phyloP scores from a whole-genome alignment of 2,888 invertebrate species.

The Drosophila helvetica region DNA sequence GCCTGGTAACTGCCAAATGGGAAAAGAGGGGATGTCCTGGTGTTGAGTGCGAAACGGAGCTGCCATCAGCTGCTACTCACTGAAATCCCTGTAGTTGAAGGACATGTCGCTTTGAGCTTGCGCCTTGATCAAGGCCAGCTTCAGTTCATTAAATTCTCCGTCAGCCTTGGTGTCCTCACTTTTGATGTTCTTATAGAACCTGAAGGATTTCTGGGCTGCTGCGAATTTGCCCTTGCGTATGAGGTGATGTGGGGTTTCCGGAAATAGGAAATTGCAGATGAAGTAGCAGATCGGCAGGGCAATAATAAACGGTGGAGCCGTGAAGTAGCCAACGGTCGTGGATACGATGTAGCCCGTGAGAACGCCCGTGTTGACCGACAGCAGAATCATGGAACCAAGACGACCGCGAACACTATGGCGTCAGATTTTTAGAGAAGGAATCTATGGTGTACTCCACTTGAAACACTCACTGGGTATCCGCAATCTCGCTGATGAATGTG shows the following conservation, averaged over 20 bases:
- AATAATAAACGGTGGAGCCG: conserved; percentile 57
- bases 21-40: background rate
- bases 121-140: conserved; percentile 42
- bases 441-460: background rate
- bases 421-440: background rate
- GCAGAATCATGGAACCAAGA: conserved; percentile 70
- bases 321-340: conserved; percentile 57
- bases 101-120: conserved; percentile 34
- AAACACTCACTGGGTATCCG: conserved; percentile 76
- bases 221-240: conserved; percentile 53
- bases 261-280: conserved; percentile 58
- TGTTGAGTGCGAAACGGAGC: no score
- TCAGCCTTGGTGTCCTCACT: conserved; percentile 52
- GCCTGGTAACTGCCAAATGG: conserved; percentile 51
- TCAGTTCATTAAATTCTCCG: conserved; percentile 55
- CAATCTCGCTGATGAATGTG: conserved; percentile 82
- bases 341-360: conserved; percentile 65
- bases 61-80: conserved; percentile 56
- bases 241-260: conserved; percentile 76
- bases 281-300: conserved; percentile 65
- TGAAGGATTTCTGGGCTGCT: conserved; percentile 67
- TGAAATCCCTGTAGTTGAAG: conserved; percentile 69
- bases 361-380: conserved; percentile 68
- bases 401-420: conserved; percentile 77
- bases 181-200: conserved; percentile 66